Conservation (phyloP, 2,113 vertebrate species). For the Chaetorhynchus papuensis region DNA sequence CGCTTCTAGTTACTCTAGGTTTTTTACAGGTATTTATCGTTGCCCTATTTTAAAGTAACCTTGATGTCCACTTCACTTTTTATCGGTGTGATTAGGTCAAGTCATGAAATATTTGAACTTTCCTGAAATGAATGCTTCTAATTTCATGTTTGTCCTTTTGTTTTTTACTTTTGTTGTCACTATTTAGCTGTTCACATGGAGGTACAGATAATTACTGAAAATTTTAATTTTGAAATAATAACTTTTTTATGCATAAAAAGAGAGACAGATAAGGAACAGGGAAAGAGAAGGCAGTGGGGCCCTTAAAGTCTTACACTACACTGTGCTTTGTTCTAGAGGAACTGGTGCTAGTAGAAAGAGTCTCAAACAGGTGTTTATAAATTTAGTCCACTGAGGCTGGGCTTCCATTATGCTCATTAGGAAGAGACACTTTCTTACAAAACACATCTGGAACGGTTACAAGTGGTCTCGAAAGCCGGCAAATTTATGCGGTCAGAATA, state of each 20-base stretch:
- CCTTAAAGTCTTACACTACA: background rate
- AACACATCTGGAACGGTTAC: background rate
- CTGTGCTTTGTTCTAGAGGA: background rate
- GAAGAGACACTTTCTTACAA: background rate
- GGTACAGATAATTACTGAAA: background rate
- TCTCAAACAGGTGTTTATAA: background rate
- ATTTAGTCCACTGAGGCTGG: background rate
- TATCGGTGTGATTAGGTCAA: background rate
- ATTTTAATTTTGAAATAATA: background rate
- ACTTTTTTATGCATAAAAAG: background rate
- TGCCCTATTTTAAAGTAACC: background rate
- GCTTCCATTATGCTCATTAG: background rate
- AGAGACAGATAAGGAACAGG: fast-evolving
- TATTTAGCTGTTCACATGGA: background rate
- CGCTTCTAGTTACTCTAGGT: background rate
- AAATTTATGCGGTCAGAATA: background rate
- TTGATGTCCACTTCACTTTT: background rate
- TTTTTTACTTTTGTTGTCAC: background rate
- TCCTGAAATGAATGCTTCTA: background rate
- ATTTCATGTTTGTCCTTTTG: background rate
- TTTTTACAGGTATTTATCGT: background rate
- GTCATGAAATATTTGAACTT: background rate
- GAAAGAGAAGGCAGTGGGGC: background rate
- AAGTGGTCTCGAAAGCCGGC: background rate
- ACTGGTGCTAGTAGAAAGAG: background rate